Base-by-base conservation (phyloP, 2,113 vertebrate species). In the Halichoerus grypus region DNA sequence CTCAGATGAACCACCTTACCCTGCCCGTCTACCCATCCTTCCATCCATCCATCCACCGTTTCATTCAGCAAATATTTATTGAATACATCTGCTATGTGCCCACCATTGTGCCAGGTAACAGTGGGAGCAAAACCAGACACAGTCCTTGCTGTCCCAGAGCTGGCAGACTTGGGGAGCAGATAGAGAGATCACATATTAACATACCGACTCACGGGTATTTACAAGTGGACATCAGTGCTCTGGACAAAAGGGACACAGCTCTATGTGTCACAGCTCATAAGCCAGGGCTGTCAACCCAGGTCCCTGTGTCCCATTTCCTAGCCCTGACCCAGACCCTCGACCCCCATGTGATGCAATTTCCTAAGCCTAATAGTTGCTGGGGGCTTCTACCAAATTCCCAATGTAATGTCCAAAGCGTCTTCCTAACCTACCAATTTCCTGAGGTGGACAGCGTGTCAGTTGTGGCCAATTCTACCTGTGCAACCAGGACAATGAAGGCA, bases 31-130 rank as follows among this genome's bases (percentile, higher is more conserved):
- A 31, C 3, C 53, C 26, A 69, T 13, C 26, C 59, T 33, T 15
- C 31, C 13, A 49, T n/a, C 55, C 39, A 57, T 10, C 19, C 49
- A 69, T 4, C 33, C 10, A 51, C 57, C 24, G 85, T 91, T 95
- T 93, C 33, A 82, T 42, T 95, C 82, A 95, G 21, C 36, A 85
- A 71, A 16, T 80, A 88, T 65, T 96, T 93, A 74, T 36, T 5
- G n/a, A 87, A 36, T 36, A 42, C 28, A 36, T 85, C 39, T 77
- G n/a, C 28, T 49, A 10, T 74, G 57, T 91, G 71, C 42, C 51
- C 63, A 88, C 14, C 46, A 84, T 77, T 74, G 61, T 86, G 77
- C 33, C 28, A 88, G 76, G 15, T 91, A 83, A 79, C 18, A 26
- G 12, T 31, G 59, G 67, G 61, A 55, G 7, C 57, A 82, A 85